Conservation (phyloP, 2,113 vertebrate species). For the Geococcyx californianus region DNA sequence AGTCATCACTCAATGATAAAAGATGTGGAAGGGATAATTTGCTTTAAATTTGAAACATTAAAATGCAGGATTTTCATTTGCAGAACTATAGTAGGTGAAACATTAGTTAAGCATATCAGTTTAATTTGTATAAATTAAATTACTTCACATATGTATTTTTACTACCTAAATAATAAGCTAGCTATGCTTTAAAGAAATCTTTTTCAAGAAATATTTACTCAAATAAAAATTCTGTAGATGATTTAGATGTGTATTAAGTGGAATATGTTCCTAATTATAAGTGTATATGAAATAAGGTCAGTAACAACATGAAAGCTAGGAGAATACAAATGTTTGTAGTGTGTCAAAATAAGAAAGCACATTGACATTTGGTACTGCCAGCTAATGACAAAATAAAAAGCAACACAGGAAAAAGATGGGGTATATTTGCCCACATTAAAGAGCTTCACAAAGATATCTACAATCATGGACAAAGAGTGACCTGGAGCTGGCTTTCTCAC, state of each 20-base stretch:
- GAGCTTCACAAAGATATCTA: neutral
- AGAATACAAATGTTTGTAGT: neutral
- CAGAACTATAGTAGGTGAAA: neutral
- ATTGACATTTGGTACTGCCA: neutral
- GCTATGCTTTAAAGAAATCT: neutral
- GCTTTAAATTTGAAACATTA: neutral
- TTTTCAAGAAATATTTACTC: neutral
- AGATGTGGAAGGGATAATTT: neutral
- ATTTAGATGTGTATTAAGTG: neutral
- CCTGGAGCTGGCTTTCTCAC: neutral
- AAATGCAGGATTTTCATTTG: neutral
- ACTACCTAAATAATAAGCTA: neutral
- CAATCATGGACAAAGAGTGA: neutral
- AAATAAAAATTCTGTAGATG: neutral
- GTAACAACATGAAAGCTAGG: neutral
- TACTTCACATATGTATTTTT: neutral
- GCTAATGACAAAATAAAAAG: neutral
- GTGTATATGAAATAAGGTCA: neutral
- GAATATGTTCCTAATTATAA: neutral
- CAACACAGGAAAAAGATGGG: neutral
- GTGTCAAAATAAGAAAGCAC: neutral
- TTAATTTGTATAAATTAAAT: neutral
- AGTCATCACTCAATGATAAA: neutral
- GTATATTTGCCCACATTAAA: neutral
- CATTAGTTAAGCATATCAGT: neutral